Evolutionary conservation across 2,113 vertebrate genomes (phyloP).

Genomic region (Chloropsis hardwickii): DNA sequence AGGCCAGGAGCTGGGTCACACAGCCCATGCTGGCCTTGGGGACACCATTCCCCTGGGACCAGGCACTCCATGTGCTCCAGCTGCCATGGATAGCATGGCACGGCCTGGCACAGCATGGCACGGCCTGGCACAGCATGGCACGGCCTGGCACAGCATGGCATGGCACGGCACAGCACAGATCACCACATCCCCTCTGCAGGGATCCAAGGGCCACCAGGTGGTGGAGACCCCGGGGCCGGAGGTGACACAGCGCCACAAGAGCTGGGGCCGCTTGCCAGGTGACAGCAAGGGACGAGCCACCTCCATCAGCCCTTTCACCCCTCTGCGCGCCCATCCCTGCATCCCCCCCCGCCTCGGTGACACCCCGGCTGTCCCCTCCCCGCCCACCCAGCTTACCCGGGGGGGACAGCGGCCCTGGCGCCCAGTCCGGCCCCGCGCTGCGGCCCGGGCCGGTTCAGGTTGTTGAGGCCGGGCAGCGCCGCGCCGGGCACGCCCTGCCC

Average conservation of each 20-base stretch:
- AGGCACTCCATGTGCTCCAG: neutral
- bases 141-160: neutral
- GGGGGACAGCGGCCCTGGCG: conserved; percentile 82
- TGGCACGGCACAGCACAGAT: too few species aligned
- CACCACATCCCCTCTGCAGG: neutral
- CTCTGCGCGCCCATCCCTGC: neutral
- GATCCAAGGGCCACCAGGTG: neutral
- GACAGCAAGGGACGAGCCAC: neutral
- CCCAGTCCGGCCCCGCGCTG: conserved; percentile 79
- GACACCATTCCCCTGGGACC: neutral
- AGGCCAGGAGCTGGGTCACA: neutral
- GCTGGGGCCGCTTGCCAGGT: neutral
- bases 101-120: neutral
- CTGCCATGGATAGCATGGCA: neutral
- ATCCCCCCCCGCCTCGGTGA: rapidly evolving
- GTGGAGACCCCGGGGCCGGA: neutral
- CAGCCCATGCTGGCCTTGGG: neutral
- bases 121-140: neutral
- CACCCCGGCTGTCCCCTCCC: rapidly evolving
- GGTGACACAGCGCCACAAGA: neutral
- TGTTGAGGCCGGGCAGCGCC: conserved; percentile 87
- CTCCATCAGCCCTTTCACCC: rapidly evolving
- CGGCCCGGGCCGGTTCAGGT: conserved; percentile 89
- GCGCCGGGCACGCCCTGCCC: conserved; percentile 51
- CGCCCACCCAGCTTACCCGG: conserved; percentile 78